Evolutionary conservation across 2,797 vertebrate species (phyloP).

Genomic region (Hemitrygon akajei): DNA sequence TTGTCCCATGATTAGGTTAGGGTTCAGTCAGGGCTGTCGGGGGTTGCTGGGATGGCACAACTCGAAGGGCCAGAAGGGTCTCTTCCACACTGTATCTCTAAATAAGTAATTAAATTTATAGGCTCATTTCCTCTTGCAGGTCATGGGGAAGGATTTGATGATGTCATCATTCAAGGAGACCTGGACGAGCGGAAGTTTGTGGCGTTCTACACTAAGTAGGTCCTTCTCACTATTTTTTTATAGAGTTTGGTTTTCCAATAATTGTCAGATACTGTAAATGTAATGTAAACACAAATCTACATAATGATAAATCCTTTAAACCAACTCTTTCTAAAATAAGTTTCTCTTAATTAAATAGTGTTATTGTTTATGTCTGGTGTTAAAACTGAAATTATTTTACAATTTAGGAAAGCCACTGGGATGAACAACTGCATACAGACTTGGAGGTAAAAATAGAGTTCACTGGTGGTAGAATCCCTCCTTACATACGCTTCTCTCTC

Average conservation of each 20-base stretch:
- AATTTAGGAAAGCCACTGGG: conserved; percentile 45
- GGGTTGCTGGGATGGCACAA: too few species aligned
- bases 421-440: conserved; percentile 39
- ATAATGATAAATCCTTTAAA: not conserved
- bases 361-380: not conserved
- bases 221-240: conserved; percentile 27
- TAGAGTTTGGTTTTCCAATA: too few species aligned
- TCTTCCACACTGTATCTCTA: too few species aligned
- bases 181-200: conserved; percentile 93
- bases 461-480: conserved; percentile 11
- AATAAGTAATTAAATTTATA: too few species aligned
- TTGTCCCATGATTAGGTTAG: too few species aligned
- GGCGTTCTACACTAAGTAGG: conserved; percentile 95
- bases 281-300: not conserved
- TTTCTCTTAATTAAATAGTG: conserved; percentile 2
- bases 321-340: not conserved
- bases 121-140: conserved; percentile 58
- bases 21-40: too few species aligned
- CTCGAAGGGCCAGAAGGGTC: too few species aligned
- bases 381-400: conserved; percentile 45
- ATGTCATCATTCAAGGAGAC: conserved; percentile 95
- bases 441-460: conserved; percentile 44
- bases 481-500: not conserved
- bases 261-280: not conserved
- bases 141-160: conserved; percentile 92